These are phyloP conservation scores for Oligia latruncula DNA, from an alignment of 2,888 invertebrate genomes.

Conservation along the genomic window DNA sequence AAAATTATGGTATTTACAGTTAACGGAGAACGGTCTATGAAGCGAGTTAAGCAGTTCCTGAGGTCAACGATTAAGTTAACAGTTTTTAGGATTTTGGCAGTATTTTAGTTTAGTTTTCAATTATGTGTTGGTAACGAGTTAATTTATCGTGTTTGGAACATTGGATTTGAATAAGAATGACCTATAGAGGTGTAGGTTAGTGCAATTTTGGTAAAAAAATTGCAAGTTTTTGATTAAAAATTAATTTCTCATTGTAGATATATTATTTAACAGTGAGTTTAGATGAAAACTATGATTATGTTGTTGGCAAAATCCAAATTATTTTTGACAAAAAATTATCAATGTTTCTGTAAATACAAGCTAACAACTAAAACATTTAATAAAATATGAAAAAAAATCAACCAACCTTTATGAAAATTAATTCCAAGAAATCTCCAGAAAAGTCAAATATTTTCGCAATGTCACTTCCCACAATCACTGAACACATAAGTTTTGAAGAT, in stretches of 20 bases:
- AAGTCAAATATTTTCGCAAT: slow-evolving; percentile 12
- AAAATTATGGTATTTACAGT: not conserved
- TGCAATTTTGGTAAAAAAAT: no score
- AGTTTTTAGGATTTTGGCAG: not conserved
- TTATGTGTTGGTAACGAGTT: not conserved
- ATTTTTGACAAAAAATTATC: not conserved
- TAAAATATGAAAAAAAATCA: not conserved
- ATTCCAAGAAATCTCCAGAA: slow-evolving; percentile 46
- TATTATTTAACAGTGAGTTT: not conserved
- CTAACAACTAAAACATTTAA: not conserved
- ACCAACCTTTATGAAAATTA: slow-evolving; percentile 50
- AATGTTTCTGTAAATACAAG: not conserved
- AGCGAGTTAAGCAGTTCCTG: not conserved
- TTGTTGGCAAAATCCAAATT: not conserved
- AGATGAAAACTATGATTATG: not conserved
- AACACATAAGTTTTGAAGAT: slow-evolving; percentile 15
- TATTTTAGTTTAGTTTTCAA: not conserved
- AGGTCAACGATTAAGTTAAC: slow-evolving; percentile 2
- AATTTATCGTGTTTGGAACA: not conserved
- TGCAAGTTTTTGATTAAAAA: not conserved
- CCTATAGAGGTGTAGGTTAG: not conserved
- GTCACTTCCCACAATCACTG: slow-evolving; percentile 50
- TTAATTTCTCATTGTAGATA: not conserved
- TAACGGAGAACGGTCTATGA: not conserved
- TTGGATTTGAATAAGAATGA: not conserved